Base-by-base conservation (phyloP, 2,888 invertebrate genomes). In the Choreutis nemorana region DNA sequence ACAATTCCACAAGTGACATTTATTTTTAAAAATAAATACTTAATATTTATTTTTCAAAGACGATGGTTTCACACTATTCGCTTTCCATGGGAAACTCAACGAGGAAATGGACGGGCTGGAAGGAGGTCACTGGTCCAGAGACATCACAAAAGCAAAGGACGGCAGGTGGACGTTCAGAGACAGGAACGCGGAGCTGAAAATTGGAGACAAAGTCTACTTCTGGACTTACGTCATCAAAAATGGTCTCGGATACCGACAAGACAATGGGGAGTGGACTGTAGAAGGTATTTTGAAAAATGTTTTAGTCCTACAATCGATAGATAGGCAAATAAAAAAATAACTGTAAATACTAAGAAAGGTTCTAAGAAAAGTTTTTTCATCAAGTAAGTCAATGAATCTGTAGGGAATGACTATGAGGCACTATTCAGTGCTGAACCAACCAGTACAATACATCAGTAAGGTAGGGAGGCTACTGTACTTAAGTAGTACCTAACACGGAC, bases 201-300 rank as follows among this genome's bases (percentile, higher is more conserved):
- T 70, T 0, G 89, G 88, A 0, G 90, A 91, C 48, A 81, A 68
- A 2, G 56, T 91, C 12, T 87, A 90, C 55, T 90, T 86, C 55
- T 91, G 90, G 90, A 82, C 88, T 0, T 89, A 84, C 46, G 86
- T 87, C 1, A 78, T 87, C 26, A 85, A 84, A 46, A 67, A 86
- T 39, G 86, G 87, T 0, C 53, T 87, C 13, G 90, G 89, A 1
- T 89, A 88, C 48, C 72, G 85, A n/a, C 83, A 85, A 42, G 81
- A 87, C 35, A 82, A 86, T 50, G 83, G 85, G 18, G 65, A 70
- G 31, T 82, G 82, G 67, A 70, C 54, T 2, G 83, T 86, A 1
- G n/a, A n/a, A n/a, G n/a, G n/a, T n/a, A n/a, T n/a, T n/a, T n/a
- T n/a, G n/a, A n/a, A n/a, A n/a, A n/a, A n/a, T n/a, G n/a, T n/a